These are phyloP conservation scores for Salmo trutta DNA, from an alignment of 2,797 vertebrate species.

Conservation along the genomic window DNA sequence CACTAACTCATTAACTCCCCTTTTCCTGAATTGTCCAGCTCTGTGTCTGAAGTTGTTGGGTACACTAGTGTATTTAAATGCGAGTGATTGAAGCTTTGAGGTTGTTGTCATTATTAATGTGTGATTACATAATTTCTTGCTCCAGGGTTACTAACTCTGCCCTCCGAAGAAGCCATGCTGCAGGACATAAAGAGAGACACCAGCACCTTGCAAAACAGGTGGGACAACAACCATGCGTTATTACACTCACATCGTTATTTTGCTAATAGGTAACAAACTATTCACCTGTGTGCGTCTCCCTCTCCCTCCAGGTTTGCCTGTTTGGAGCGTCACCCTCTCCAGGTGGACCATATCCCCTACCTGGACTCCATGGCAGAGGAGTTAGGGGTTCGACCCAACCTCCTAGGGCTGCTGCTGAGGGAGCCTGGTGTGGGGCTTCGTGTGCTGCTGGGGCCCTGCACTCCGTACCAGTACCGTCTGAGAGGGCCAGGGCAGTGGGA, in stretches of 20 bases:
- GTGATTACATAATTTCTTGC: too few relatives aligned
- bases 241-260: too few relatives aligned
- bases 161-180: conserved; percentile 62
- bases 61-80: too few relatives aligned
- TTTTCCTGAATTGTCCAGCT: too few relatives aligned
- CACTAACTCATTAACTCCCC: neutral
- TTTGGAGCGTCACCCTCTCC: conserved; percentile 86
- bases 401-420: conserved; percentile 73
- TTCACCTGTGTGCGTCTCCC: neutral
- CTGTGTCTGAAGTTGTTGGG: neutral
- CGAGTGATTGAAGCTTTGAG: too few relatives aligned
- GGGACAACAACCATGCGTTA: too few relatives aligned
- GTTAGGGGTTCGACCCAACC: conserved; percentile 70
- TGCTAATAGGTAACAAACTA: too few relatives aligned
- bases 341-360: conserved; percentile 81
- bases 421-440: conserved; percentile 79
- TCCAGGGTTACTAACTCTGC: conserved; percentile 34
- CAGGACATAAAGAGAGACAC: conserved; percentile 65
- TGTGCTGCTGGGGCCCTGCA: conserved; percentile 78
- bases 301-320: conserved; percentile 76
- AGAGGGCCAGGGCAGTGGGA: conserved; percentile 65
- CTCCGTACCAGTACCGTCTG: conserved; percentile 81
- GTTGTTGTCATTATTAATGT: too few relatives aligned
- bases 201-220: conserved; percentile 8
- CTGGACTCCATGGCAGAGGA: conserved; percentile 82